Base-by-base conservation (phyloP, 2,113 vertebrate genomes). In the Rattus rattus region DNA sequence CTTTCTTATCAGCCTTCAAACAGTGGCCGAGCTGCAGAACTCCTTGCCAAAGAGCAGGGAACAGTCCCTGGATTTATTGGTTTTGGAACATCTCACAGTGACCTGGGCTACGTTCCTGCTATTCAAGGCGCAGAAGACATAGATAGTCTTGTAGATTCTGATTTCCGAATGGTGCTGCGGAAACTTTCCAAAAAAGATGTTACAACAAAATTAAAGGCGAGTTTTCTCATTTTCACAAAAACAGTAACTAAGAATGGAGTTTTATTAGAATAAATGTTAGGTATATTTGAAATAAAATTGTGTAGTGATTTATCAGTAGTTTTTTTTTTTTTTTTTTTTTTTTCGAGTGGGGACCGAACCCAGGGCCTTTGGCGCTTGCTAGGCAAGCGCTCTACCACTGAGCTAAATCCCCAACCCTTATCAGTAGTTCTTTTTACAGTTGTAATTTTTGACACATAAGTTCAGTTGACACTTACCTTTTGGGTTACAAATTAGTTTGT, bases 161-260 rank as follows among this genome's bases (percentile, higher is more conserved):
- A 99, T 95, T 99, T 99, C 96, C 99, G 99, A 72, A 98, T 99
- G 98, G 99, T 99, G 93, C 98, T 99, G 28, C 98, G 99, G 85
- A 99, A 99, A 96, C 98, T 99, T 43, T 99, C 99, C 4, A 99
- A 99, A 98, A 99, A 99, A 96, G 99, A 99, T 97, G 96, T 99
- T 63, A 99, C 99, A 43, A 99, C 99, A 79, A 99, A 99, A 98
- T 97, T 99, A 94, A 99, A 99, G 98, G 99, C 99, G 97, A 96
- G 98, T 97, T 56, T 97, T 89, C 10, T 52, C 93, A 70, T 95
- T 30, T 96, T 17, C 5, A 47, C 7, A 2, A 93, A 89, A 33
- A 79, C 43, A 67, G 28, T 28, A 61, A 30, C 22, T 95, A 75
- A 39, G 9, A 86, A 47, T n/a, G 47, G 33, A 5, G 54, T 97